Percentiles rank a stretch among this genome's conserved stretches.
These are phyloP conservation scores for Drosophila quinaria DNA, from an alignment of 2,888 invertebrate genomes.

Conservation along the genomic window DNA sequence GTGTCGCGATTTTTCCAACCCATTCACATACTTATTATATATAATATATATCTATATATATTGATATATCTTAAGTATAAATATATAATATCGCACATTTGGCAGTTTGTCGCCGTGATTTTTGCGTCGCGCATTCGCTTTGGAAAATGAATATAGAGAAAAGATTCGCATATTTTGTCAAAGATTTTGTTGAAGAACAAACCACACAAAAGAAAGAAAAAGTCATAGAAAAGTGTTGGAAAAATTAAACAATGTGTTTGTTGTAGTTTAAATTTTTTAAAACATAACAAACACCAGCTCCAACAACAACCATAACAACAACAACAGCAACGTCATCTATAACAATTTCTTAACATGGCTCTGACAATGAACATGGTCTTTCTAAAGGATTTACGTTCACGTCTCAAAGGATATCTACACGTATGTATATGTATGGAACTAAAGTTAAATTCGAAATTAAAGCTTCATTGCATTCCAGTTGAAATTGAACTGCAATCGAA, in stretches of 20 bases:
- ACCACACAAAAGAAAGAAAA: slow-evolving; percentile 26
- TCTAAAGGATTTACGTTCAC: slow-evolving; percentile 85
- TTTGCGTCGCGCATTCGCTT: slow-evolving; percentile 74
- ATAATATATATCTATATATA: slow-evolving; percentile 20
- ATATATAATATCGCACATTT: slow-evolving; percentile 59
- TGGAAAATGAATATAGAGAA: slow-evolving; percentile 60
- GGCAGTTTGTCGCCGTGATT: slow-evolving; percentile 66
- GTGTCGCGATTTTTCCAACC: slow-evolving; percentile 55
- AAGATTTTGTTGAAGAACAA: slow-evolving; percentile 47
- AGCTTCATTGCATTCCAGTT: slow-evolving; percentile 26
- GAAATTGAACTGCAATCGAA: slow-evolving; percentile 9
- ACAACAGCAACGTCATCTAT: slow-evolving; percentile 2
- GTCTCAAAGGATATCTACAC: slow-evolving; percentile 85
- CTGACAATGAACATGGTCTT: slow-evolving; percentile 86
- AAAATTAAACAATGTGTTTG: slow-evolving; percentile 25
- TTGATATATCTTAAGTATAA: slow-evolving; percentile 16
- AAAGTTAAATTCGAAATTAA: background rate
- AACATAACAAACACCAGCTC: slow-evolving; percentile 15
- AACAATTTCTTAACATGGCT: slow-evolving; percentile 69
- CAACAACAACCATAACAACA: slow-evolving; percentile 9
- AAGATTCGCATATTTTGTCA: slow-evolving; percentile 53
- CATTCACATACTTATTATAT: slow-evolving; percentile 12
- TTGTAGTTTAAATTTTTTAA: slow-evolving; percentile 29
- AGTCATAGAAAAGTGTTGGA: slow-evolving; percentile 24
- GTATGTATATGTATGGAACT: slow-evolving; percentile 76